Evolutionary conservation across 2,888 invertebrate genomes (phyloP).

Genomic region (Diarsia rubi): DNA sequence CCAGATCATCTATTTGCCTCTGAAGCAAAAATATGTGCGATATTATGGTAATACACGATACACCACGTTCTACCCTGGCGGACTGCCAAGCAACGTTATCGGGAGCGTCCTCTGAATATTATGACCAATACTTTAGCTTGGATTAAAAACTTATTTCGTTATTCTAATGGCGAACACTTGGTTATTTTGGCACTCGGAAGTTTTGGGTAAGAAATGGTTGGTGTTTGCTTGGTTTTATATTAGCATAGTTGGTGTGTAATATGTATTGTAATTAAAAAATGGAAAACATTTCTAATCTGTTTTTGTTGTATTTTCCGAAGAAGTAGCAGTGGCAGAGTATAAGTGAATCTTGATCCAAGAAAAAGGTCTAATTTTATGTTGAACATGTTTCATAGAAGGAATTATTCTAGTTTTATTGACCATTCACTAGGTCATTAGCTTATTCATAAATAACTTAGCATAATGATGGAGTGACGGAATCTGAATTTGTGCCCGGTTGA

Average conservation of each 20-base stretch:
- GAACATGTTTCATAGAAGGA: too few species aligned
- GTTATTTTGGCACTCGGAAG: slow-evolving; percentile 49
- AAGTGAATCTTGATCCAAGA: too few species aligned
- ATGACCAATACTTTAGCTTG: slow-evolving; percentile 68
- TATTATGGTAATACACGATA: slow-evolving; percentile 63
- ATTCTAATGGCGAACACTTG: slow-evolving; percentile 55
- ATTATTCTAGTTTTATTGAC: too few species aligned
- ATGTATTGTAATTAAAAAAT: not conserved
- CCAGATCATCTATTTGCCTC: slow-evolving; percentile 53
- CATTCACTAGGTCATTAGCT: too few species aligned
- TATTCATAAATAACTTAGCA: too few species aligned
- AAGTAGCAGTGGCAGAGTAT: too few species aligned
- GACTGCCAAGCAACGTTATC: slow-evolving; percentile 65
- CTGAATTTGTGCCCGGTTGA: too few species aligned
- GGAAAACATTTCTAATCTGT: too few species aligned
- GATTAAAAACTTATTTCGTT: slow-evolving; percentile 71
- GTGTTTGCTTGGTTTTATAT: not conserved
- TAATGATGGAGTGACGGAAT: too few species aligned
- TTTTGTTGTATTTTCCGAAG: too few species aligned
- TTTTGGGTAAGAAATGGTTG: slow-evolving; percentile 15
- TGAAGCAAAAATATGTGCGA: slow-evolving; percentile 56
- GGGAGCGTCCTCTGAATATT: slow-evolving; percentile 66
- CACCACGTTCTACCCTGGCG: slow-evolving; percentile 57
- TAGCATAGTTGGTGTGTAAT: not conserved
- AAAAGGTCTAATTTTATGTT: too few species aligned